phyloP scores from a whole-genome alignment of 2,888 invertebrate genomes.

The Pyrrhosoma nymphula region DNA sequence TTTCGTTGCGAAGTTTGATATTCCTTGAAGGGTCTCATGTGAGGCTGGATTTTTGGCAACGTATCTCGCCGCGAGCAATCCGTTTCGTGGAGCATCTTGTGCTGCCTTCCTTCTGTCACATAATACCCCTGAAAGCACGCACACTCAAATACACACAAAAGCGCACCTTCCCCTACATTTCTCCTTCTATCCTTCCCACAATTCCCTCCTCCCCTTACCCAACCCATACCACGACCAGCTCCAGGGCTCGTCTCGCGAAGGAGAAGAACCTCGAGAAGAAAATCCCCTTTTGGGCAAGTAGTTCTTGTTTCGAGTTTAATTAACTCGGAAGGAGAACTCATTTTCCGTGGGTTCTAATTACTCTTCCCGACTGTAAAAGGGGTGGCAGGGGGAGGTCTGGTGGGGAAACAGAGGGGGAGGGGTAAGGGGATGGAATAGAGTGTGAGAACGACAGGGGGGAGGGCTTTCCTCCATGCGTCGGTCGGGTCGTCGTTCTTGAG shows the following conservation, averaged over 20 bases:
- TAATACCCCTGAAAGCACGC: background rate
- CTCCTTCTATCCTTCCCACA: background rate
- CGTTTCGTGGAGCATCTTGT: background rate
- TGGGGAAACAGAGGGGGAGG: background rate
- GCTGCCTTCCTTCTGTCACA: background rate
- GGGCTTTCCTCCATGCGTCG: background rate
- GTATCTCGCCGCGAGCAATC: background rate
- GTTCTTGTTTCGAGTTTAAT: constrained; percentile 67
- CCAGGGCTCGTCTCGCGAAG: background rate
- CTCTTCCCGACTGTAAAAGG: constrained; percentile 44
- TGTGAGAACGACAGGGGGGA: too few species aligned
- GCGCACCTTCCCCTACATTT: too few species aligned
- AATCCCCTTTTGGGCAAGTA: constrained; percentile 62
- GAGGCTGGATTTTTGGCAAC: background rate
- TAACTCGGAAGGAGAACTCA: constrained; percentile 67
- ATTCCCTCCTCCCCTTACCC: background rate
- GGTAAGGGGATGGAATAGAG: too few species aligned
- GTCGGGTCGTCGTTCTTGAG: background rate
- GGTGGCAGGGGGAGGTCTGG: background rate
- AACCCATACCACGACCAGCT: background rate
- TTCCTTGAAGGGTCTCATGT: too few species aligned
- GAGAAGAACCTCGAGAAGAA: constrained; percentile 20
- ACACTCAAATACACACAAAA: background rate
- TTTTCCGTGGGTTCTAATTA: constrained; percentile 65
- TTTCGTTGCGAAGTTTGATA: too few species aligned